Evolutionary conservation across 1,140 invertebrate genomes (phyloP).

Genomic region (Euura lappo): DNA sequence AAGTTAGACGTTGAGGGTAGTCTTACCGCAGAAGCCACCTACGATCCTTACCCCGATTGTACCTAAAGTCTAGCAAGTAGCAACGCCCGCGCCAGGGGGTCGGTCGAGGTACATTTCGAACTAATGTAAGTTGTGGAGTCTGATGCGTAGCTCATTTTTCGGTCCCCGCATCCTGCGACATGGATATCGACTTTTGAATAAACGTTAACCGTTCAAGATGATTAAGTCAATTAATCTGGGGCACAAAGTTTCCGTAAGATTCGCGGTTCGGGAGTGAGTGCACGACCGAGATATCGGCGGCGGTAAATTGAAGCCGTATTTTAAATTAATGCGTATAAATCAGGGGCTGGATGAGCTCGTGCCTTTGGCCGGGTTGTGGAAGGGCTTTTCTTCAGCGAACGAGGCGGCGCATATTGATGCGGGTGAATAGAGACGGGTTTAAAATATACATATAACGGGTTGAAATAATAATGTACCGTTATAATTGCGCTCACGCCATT

Average conservation of each 20-base stretch:
- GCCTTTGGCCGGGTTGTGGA: not conserved
- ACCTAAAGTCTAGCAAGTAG: not conserved
- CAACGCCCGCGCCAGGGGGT: too few relatives aligned
- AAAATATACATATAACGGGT: too few relatives aligned
- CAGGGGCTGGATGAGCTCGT: not conserved
- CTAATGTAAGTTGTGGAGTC: too few relatives aligned
- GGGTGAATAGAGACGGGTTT: not conserved
- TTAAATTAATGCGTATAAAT: not conserved
- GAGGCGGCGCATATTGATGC: not conserved
- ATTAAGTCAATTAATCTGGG: not conserved
- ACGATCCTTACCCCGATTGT: not conserved
- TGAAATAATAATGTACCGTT: too few relatives aligned
- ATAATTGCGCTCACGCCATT: too few relatives aligned
- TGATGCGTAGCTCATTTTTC: too few relatives aligned
- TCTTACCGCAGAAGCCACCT: slow-evolving; percentile 24
- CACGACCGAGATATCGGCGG: not conserved
- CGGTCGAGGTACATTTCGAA: too few relatives aligned
- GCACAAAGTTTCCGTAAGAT: not conserved
- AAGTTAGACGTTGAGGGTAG: slow-evolving; percentile 22
- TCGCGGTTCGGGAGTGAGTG: not conserved
- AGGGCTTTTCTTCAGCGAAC: not conserved
- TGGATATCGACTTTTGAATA: not conserved
- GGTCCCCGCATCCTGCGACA: too few relatives aligned
- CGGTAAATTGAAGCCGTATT: not conserved
- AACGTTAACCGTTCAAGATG: not conserved